A percentile compares a stretch with the other conserved stretches of the same genome.
Evolutionary conservation across 2,797 vertebrate genomes (phyloP).

Genomic region (Cossypha caffra): DNA sequence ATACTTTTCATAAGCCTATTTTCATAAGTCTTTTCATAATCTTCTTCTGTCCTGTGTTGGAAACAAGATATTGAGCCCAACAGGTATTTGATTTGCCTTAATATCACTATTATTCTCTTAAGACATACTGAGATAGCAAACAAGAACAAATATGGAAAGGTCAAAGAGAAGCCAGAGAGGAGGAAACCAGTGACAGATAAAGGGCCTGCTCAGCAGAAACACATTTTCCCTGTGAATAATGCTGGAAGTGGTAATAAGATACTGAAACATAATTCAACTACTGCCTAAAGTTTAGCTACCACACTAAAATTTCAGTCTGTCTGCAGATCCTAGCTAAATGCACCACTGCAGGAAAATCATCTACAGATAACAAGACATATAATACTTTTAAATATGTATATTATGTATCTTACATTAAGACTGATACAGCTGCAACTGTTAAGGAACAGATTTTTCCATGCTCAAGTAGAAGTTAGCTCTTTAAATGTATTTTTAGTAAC

Average conservation of each 20-base stretch:
- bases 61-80: constrained; percentile 23
- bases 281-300: background rate
- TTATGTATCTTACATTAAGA: background rate
- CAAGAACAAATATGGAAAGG: constrained; percentile 24
- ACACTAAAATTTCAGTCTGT: background rate
- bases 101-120: constrained; percentile 27
- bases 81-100: constrained; percentile 35
- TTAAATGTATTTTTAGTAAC: background rate
- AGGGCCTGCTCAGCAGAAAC: constrained; percentile 12
- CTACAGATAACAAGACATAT: background rate
- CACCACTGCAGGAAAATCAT: background rate
- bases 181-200: background rate
- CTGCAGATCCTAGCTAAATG: background rate
- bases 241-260: background rate
- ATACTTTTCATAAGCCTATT: constrained; percentile 9
- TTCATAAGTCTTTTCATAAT: constrained; percentile 28
- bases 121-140: background rate
- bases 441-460: background rate
- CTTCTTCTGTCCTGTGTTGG: background rate
- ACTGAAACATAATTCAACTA: background rate
- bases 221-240: background rate
- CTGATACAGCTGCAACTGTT: background rate
- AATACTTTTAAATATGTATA: background rate
- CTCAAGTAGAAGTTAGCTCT: background rate
- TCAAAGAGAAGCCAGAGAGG: background rate